Base-by-base conservation (phyloP, 2,888 invertebrate species). In the Theretra japonica region DNA sequence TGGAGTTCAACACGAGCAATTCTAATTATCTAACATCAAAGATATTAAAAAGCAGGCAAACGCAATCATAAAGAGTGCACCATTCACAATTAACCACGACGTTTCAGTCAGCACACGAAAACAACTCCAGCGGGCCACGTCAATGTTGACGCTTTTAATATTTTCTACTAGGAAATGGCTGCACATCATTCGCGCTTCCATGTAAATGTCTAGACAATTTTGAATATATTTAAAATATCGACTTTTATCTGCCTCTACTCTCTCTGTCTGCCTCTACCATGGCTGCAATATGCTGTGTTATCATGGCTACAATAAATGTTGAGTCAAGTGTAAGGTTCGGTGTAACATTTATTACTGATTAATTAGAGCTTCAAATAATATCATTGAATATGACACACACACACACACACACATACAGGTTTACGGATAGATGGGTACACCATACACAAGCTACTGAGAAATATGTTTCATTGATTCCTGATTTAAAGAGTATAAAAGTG, bases 41-140 rank as follows among this genome's bases (percentile, higher is more conserved):
- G 53, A 53, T 53, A 41, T 41, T 21, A 62, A 62, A 65, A 41
- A 41, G 41, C 48, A 23, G 21, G 23, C 65, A 23, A 48, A 48
- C 17, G 65, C 48, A 65, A 65, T 65, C 48, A 65, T 23, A 23
- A 65, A 65, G 65, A 65, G 65, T 65, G 65, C 65, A 33, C 21
- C 62, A 65, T 65, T 41, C 48, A 48, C 41, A 65, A 48, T 48
- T 33, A 23, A 41, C 21, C 21, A n/a, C 1, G 59, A 59, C 33
- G 5, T 60, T 65, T 23, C 62, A 65, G n/a, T 33, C n/a, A 21
- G 48, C 62, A 62, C 23, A 48, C 65, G 41, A 65, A 33, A 62
- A 48, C 15, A 41, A 23, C 15, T 48, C 48, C 48, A 15, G 41
- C 23, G 65, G 65, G 21, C 17, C 21, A 33, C 17, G 17, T 21